Evolutionary conservation across 2,888 invertebrate genomes (phyloP), one percentile per base, ranked within the genome.

Genomic region (Galeruca laticollis): DNA sequence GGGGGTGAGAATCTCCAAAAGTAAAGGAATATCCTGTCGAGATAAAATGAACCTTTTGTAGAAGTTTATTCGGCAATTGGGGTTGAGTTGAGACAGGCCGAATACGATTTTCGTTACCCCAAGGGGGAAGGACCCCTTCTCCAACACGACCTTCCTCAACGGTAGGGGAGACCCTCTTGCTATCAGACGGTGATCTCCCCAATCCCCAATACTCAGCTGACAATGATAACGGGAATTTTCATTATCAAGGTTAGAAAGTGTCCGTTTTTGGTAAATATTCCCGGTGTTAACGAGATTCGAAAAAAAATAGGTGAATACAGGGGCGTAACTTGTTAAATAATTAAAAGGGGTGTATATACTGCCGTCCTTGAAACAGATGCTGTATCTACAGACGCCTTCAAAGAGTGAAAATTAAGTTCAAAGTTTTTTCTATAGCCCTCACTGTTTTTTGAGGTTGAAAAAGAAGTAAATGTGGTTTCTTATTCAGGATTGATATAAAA

Each of bases 81-180:
- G 76, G 76, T 78, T 76, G 76, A 77, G 74, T 77, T 78, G 77
- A 76, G 78, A 78, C 77, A 77, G 78, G 72, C 74, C 74, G 77
- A 77, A 77, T 78, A 75, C 78, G 78, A 77, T 77, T 76, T n/a
- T 75, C 73, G 78, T 73, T 77, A 78, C 78, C 79, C 80, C 78
- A 73, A 75, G 77, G 78, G 80, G 79, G 77, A 76, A 77, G 75
- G 77, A 70, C 60, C 68, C 73, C 56, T 57, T 57, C 56, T 69
- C 71, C 70, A 66, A 71, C 71, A 37, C 74, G 82, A 82, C 82
- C 82, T 82, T 75, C 79, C 80, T 72, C 79, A 82, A 82, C 80
- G 81, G 79, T 79, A 80, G 81, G 79, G 81, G 75, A 74, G 78
- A 79, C 79, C 80, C 77, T 79, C 76, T 74, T 72, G 72, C 74